Evolutionary conservation across 2,888 invertebrate genomes (phyloP).

Genomic region (Asteroscopus sphinx): DNA sequence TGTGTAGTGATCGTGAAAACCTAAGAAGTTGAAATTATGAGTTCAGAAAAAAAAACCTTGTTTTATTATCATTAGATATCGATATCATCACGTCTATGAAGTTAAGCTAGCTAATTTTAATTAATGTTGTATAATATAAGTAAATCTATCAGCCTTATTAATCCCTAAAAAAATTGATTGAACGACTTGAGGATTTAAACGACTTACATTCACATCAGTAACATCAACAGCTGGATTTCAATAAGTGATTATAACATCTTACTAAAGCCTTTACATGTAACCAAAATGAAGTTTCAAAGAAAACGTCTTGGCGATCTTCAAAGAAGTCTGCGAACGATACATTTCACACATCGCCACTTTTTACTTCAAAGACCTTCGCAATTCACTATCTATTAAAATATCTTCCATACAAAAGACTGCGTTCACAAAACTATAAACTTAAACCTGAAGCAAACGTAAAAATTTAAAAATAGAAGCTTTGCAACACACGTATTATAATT

Average conservation of each 20-base stretch:
- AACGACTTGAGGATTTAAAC: background rate
- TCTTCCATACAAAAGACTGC: conserved; percentile 24
- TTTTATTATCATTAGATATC: no score
- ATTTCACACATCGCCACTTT: conserved; percentile 44
- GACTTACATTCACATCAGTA: no score
- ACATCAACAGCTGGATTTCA: background rate
- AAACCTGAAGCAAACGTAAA: conserved; percentile 16
- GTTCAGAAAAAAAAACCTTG: no score
- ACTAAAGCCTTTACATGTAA: conserved; percentile 1
- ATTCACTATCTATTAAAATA: conserved; percentile 41
- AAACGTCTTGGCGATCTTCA: conserved; percentile 7
- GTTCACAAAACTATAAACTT: conserved; percentile 54
- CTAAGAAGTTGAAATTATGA: no score
- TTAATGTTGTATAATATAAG: no score
- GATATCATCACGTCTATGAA: no score
- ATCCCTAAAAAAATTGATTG: no score
- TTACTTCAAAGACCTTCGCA: conserved; percentile 18
- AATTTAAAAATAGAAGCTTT: conserved; percentile 39
- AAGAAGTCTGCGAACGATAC: conserved; percentile 12
- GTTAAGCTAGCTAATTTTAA: no score
- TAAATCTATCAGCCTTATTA: no score
- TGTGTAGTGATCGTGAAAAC: no score
- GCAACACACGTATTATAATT: conserved; percentile 45
- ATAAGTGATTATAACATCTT: conserved; percentile 4
- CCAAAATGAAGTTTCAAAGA: conserved; percentile 10